Evolutionary conservation across 2,797 vertebrate genomes (phyloP), one percentile per base, ranked within the genome.

Genomic region (Echeneis naucrates): DNA sequence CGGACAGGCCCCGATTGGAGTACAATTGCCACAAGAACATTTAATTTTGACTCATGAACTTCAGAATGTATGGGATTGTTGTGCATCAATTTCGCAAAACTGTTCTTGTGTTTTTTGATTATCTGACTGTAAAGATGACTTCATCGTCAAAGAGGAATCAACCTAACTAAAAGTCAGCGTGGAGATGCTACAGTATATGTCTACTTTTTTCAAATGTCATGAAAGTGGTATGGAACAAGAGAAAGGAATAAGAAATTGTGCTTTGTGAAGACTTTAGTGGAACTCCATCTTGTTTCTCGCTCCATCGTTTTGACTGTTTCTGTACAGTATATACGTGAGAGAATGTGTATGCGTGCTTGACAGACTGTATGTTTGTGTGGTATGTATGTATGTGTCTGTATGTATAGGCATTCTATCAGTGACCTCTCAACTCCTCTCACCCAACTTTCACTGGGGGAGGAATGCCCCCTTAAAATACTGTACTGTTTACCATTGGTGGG

Each of bases 381-480:
- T 94, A 95, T 96, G 97, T 97, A 95, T 96, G 83, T 86, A 84
- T 97, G 97, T 97, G 98, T 95, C 96, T 93, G 98, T 99, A 97
- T 98, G 98, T 98, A 97, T 98, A 99, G 98, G 97, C 97, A 98
- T 98, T 98, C 97, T 98, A 98, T 97, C 98, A 97, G 96, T 99
- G 97, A 97, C 96, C 94, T 95, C 93, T 95, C 92, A 92, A 92
- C 90, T 89, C 93, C 91, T 93, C 92, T 85, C 87, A 82, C 91
- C 91, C 92, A 91, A 91, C 91, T 95, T 96, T 96, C 96, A 96
- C 97, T 96, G 95, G 96, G 95, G 92, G 93, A 92, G 93, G 95
- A 92, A 92, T 27, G 89, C 89, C 92, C 92, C 92, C 89, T 92
- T 88, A 93, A 92, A 94, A 94, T 92, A 94, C 96, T 96, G 96